phyloP scores from a whole-genome alignment of 2,888 invertebrate genomes.

The Diadegma fenestrale region DNA sequence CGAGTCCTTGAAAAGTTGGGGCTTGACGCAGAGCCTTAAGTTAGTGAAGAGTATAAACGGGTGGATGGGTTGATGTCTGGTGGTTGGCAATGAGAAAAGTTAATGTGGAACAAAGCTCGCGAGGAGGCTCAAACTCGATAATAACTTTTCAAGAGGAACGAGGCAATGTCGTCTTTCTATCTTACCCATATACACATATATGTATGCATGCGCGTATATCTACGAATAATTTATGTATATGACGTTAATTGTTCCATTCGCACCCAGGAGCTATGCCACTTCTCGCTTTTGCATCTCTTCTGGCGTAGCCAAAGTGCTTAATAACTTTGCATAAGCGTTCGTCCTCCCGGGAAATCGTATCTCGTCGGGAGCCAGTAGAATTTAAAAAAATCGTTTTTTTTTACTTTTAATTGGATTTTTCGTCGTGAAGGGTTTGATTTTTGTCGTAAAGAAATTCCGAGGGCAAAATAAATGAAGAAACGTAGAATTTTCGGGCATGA shows the following conservation, averaged over 20 bases:
- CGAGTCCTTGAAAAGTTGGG: constrained; percentile 61
- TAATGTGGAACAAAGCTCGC: constrained; percentile 62
- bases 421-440: neutral
- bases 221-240: constrained; percentile 48
- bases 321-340: constrained; percentile 52
- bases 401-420: neutral
- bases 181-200: neutral
- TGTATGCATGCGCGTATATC: neutral
- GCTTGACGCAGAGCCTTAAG: constrained; percentile 32
- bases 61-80: neutral
- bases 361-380: constrained; percentile 7
- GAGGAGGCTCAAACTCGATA: constrained; percentile 65
- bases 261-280: constrained; percentile 49
- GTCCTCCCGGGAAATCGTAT: constrained; percentile 49
- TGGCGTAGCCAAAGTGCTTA: constrained; percentile 36
- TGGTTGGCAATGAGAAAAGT: constrained; percentile 37
- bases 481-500: constrained; percentile 23
- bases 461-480: constrained; percentile 1
- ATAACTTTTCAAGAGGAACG: constrained; percentile 64
- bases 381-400: neutral
- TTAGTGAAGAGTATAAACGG: constrained; percentile 25
- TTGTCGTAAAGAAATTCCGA: neutral
- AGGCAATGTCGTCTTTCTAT: constrained; percentile 25
- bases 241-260: constrained; percentile 65
- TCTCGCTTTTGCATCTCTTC: constrained; percentile 33